Percentiles rank a stretch among this genome's conserved stretches.
Evolutionary conservation across 2,797 vertebrate species (phyloP).

Genomic region (Pterois miles): DNA sequence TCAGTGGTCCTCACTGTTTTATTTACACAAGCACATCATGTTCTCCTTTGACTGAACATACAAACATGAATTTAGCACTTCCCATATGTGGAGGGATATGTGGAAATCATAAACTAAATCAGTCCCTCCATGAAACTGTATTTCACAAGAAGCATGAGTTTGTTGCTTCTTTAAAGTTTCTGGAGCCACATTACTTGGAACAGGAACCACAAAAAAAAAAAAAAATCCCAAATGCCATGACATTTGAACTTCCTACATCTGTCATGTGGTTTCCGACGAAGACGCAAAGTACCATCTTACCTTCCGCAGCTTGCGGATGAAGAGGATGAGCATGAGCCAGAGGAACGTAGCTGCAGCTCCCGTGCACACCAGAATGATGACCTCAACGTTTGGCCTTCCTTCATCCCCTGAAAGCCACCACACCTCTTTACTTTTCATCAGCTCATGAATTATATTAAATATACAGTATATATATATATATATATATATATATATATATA

Average conservation of each 20-base stretch:
- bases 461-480: neutral
- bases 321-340: conserved; percentile 94
- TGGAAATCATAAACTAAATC: conserved; percentile 50
- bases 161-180: neutral
- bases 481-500: too few relatives aligned
- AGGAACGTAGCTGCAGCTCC: conserved; percentile 93
- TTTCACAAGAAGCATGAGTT: conserved; percentile 39
- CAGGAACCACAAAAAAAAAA: neutral
- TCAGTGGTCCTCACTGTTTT: neutral
- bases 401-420: conserved; percentile 84
- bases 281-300: conserved; percentile 68
- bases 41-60: conserved; percentile 18
- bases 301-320: conserved; percentile 94
- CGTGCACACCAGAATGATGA: conserved; percentile 93
- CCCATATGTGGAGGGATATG: conserved; percentile 12
- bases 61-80: conserved; percentile 6
- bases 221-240: neutral
- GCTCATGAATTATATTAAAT: conserved; percentile 10
- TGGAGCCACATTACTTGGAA: neutral
- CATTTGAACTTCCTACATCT: neutral
- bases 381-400: conserved; percentile 90
- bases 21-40: conserved; percentile 17
- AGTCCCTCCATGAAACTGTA: conserved; percentile 3
- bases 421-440: neutral
- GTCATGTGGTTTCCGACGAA: conserved; percentile 1